Evolutionary conservation across 2,888 invertebrate genomes (phyloP).

Genomic region (Seira musarum): DNA sequence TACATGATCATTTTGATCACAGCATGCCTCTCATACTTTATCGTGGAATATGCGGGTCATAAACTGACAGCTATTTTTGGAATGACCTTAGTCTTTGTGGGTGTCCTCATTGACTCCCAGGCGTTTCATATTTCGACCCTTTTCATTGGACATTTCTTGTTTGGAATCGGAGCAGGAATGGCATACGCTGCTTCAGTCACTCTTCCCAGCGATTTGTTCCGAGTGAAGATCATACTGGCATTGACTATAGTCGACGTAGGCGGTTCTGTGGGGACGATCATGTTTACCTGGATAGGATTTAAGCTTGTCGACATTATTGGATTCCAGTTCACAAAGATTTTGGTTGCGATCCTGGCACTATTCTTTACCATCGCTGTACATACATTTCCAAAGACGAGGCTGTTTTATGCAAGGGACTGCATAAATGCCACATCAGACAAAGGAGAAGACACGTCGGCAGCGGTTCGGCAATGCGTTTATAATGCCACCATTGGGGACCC

Average conservation of each 20-base stretch:
- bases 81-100: slow-evolving; percentile 61
- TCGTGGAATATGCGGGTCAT: slow-evolving; percentile 57
- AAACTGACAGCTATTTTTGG: slow-evolving; percentile 63
- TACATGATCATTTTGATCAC: slow-evolving; percentile 45
- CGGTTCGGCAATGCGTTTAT: slow-evolving; percentile 32
- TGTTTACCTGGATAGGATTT: slow-evolving; percentile 31
- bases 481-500: not conserved
- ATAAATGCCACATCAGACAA: not conserved
- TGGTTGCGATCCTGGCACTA: slow-evolving; percentile 33
- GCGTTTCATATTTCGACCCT: slow-evolving; percentile 38
- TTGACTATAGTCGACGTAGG: slow-evolving; percentile 28
- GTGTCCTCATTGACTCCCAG: slow-evolving; percentile 58
- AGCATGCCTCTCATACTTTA: not conserved
- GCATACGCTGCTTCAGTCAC: slow-evolving; percentile 55
- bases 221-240: slow-evolving; percentile 35
- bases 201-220: slow-evolving; percentile 57
- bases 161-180: slow-evolving; percentile 60
- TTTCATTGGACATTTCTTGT: slow-evolving; percentile 49
- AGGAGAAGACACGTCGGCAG: not conserved
- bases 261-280: slow-evolving; percentile 35
- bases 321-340: slow-evolving; percentile 48
- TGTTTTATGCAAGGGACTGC: slow-evolving; percentile 33
- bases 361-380: slow-evolving; percentile 44
- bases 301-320: slow-evolving; percentile 29
- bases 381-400: slow-evolving; percentile 38